Evolutionary conservation across 2,113 vertebrate genomes (phyloP), one percentile per base, ranked within the genome.

Genomic region (Atherinomorus stipes): DNA sequence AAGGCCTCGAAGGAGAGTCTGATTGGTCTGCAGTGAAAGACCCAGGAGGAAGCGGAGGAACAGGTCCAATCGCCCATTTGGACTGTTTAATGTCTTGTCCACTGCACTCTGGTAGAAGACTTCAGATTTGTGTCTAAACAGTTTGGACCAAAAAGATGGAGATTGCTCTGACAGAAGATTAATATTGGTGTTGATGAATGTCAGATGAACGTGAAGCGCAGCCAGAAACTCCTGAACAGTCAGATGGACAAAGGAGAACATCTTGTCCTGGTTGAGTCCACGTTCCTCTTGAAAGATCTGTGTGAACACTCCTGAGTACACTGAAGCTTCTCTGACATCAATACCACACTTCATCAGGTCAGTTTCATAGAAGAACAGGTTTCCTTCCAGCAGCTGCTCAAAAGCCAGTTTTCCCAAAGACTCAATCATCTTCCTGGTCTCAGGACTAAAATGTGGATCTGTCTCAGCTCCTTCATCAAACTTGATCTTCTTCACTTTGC

Each of bases 161-260:
- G 61, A 4, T 16, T 56, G 16, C 11, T 80, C 4, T 64, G 70
- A 15, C 61, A 88, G 16, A 38, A 80, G 40, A 18, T 83, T 81
- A 58, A 70, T 40, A 0, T 60, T 61, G 13, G 40, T 56, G 31
- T 57, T 61, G 3, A 52, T n/a, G 66, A 88, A 84, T 0, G 28
- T 81, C 56, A 76, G 22, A 42, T 88, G 78, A 0, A 88, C 77
- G 49, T 85, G 37, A 80, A 88, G 77, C 61, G 86, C 77, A 0
- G 86, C 83, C 0, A 88, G 0, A 57, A 88, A 88, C 74, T 88
- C 86, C 38, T 89, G 87, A 0, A 89, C 28, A 0, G 68, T 89
- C 64, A 87, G 70, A 3, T 89, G 87, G 0, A 86, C 21, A 6
- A 89, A 89, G 51, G 66, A 69, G 73, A 78, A 88, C 19, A 86